Conservation (phyloP, 92 coral and sea anemone species). For the Bergia puertoricense region DNA sequence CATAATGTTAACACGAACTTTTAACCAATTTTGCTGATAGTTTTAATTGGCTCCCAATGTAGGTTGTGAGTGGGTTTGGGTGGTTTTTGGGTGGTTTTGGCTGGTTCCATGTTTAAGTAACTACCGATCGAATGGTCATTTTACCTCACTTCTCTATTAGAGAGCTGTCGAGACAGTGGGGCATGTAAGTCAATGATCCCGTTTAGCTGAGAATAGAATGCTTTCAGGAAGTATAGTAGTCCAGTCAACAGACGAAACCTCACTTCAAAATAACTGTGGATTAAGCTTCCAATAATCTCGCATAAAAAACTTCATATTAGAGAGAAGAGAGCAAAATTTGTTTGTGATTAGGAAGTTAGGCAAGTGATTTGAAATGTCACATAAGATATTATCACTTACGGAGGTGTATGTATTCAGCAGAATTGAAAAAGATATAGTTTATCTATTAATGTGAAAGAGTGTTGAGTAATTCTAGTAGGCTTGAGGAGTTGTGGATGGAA, state of each 20-base stretch:
- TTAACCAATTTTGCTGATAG: conserved; percentile 5
- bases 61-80: conserved; percentile 22
- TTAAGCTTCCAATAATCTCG: conserved; percentile 19
- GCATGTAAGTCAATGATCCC: neutral
- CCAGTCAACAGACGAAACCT: conserved; percentile 11
- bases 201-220: conserved; percentile 5
- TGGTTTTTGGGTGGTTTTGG: conserved; percentile 23
- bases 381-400: conserved; percentile 7
- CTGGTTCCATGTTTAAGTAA: conserved; percentile 10
- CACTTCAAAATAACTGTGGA: conserved; percentile 12
- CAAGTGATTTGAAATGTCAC: conserved; percentile 6
- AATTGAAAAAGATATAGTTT: neutral
- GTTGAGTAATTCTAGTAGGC: neutral
- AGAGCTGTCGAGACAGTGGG: conserved; percentile 23
- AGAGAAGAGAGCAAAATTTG: conserved; percentile 8
- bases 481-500: neutral
- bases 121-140: conserved; percentile 18
- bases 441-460: conserved; percentile 7
- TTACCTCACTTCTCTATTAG: conserved; percentile 26
- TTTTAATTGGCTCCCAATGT: conserved; percentile 21
- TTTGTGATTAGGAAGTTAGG: conserved; percentile 6
- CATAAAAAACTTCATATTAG: neutral
- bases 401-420: neutral
- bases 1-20: too few species aligned
- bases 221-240: conserved; percentile 5